phyloP scores from a whole-genome alignment of 1,140 invertebrate genomes.

The Helicoverpa armigera region DNA sequence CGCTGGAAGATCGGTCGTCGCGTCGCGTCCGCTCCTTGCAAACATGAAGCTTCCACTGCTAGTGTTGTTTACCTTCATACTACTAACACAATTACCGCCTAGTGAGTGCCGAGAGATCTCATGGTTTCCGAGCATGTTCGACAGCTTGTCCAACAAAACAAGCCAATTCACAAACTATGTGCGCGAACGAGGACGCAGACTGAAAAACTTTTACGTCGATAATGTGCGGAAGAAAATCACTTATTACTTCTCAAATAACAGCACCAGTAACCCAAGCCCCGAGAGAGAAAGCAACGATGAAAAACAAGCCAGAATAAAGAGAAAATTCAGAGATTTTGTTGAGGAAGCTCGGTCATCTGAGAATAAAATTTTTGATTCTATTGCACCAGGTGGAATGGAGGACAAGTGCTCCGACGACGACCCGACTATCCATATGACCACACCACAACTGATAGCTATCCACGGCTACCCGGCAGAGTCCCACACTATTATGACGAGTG shows the following conservation, averaged over 20 bases:
- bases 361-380: slow-evolving; percentile 71
- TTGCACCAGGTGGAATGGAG: slow-evolving; percentile 66
- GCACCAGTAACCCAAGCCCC: slow-evolving; percentile 8
- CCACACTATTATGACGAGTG: slow-evolving; percentile 89
- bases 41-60: slow-evolving; percentile 72
- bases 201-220: slow-evolving; percentile 72
- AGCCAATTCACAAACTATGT: slow-evolving; percentile 72
- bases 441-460: slow-evolving; percentile 87
- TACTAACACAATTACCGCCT: slow-evolving; percentile 64
- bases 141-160: slow-evolving; percentile 70
- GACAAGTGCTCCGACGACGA: slow-evolving; percentile 70
- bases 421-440: slow-evolving; percentile 78
- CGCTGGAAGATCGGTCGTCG: slow-evolving; percentile 51
- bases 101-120: slow-evolving; percentile 63
- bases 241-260: slow-evolving; percentile 63
- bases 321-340: slow-evolving; percentile 70
- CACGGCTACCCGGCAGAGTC: slow-evolving; percentile 90
- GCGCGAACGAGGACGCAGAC: slow-evolving; percentile 70
- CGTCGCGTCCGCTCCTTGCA: slow-evolving; percentile 46
- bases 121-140: slow-evolving; percentile 73
- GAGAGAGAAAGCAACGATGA: slow-evolving; percentile 11
- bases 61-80: slow-evolving; percentile 66
- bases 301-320: slow-evolving; percentile 58
- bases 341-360: slow-evolving; percentile 63
- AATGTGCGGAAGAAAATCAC: slow-evolving; percentile 72